Percentiles rank a stretch among this genome's conserved stretches.
These are phyloP conservation scores for Chionoecetes opilio DNA, from an alignment of 1,140 invertebrate genomes.

Conservation along the genomic window DNA sequence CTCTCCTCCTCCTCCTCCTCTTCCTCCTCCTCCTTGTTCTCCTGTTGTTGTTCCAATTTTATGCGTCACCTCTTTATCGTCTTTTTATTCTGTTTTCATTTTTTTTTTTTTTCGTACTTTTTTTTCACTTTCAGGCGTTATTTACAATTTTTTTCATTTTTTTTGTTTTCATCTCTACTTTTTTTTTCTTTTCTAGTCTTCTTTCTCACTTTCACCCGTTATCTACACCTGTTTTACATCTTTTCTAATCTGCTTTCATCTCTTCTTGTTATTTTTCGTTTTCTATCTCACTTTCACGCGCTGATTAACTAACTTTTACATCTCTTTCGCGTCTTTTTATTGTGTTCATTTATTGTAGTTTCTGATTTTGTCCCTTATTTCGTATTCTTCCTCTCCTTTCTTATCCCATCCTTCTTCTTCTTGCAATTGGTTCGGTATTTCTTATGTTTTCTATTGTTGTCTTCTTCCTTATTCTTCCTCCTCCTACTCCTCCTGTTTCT, in stretches of 20 bases:
- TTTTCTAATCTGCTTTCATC: not conserved
- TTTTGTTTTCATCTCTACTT: not conserved
- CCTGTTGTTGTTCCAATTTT: not conserved
- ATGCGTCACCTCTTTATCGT: not conserved
- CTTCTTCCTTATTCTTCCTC: constrained; percentile 23
- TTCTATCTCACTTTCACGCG: not conserved
- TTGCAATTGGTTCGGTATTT: no score
- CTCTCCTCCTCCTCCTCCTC: not conserved
- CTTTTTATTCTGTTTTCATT: not conserved
- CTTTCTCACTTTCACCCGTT: not conserved
- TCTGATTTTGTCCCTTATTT: not conserved
- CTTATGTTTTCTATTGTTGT: not conserved
- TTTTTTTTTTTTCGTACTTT: not conserved
- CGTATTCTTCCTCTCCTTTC: not conserved
- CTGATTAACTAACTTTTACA: not conserved
- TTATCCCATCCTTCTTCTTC: not conserved
- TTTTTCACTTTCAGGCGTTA: not conserved
- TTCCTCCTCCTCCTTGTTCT: not conserved
- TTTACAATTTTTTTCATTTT: not conserved
- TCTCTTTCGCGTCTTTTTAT: not conserved
- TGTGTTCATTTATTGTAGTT: not conserved
- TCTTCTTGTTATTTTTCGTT: no score
- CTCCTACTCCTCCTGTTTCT: not conserved
- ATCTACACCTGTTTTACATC: not conserved
- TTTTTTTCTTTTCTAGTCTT: no score